Conservation (phyloP, 2,797 vertebrate species). For the Falco naumanni region DNA sequence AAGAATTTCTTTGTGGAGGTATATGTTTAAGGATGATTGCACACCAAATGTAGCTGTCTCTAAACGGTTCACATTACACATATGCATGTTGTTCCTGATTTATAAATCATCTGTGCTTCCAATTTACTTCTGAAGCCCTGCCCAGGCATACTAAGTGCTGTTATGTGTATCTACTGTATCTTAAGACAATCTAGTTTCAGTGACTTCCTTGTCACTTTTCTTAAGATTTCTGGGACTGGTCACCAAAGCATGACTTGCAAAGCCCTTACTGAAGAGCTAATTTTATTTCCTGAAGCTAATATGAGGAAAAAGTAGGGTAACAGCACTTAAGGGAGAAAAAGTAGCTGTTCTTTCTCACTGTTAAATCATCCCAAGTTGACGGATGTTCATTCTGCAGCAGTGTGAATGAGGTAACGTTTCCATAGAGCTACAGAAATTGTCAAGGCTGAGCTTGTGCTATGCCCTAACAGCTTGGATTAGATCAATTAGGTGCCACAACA, state of each 20-base stretch:
- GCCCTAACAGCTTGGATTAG: background rate
- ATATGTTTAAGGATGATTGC: background rate
- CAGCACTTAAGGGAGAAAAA: background rate
- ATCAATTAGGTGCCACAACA: background rate
- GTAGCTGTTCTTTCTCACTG: background rate
- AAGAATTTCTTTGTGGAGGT: background rate
- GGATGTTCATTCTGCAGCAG: background rate
- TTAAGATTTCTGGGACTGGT: background rate
- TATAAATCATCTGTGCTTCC: rapidly evolving
- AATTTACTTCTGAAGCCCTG: background rate
- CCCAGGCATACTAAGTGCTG: background rate
- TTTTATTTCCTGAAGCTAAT: background rate
- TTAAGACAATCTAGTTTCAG: background rate
- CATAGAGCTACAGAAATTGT: background rate
- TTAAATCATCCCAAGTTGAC: background rate
- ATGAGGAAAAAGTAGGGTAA: background rate
- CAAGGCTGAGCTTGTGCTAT: background rate
- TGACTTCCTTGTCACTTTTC: background rate
- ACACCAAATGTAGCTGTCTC: background rate
- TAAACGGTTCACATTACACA: background rate
- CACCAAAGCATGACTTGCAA: background rate
- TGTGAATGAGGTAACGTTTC: background rate
- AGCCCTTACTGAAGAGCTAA: background rate
- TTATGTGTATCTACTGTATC: background rate
- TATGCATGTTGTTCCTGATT: background rate